Evolutionary conservation across 2,797 vertebrate genomes (phyloP).

Genomic region (Sebastes diaconus): DNA sequence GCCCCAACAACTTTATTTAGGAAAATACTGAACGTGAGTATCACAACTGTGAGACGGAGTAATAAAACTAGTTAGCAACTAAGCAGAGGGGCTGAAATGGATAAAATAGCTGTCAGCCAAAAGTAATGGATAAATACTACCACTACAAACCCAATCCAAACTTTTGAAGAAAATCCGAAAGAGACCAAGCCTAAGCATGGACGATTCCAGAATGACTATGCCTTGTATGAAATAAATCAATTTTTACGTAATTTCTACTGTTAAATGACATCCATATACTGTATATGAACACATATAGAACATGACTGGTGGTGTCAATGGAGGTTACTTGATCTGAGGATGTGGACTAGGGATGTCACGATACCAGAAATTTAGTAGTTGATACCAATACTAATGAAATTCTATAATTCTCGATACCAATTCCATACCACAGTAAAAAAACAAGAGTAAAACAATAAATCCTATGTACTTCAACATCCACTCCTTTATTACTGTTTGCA

Average conservation of each 20-base stretch:
- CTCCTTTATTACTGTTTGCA: no score
- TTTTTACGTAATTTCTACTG: not conserved
- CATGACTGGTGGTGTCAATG: no score
- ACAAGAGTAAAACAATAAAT: no score
- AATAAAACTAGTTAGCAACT: not conserved
- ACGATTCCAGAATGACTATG: not conserved
- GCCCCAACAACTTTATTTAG: not conserved
- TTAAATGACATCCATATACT: not conserved
- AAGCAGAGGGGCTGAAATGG: not conserved
- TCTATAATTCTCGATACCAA: no score
- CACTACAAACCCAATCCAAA: not conserved
- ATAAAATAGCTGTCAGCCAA: not conserved
- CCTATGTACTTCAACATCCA: rapidly evolving
- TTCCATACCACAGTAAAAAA: no score
- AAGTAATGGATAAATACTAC: not conserved
- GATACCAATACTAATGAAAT: no score
- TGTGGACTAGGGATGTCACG: no score
- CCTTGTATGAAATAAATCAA: not conserved
- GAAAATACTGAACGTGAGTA: not conserved
- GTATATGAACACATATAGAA: no score
- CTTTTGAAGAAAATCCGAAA: not conserved
- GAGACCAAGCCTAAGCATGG: not conserved
- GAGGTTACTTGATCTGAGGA: no score
- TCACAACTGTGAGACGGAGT: not conserved
- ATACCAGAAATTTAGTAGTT: no score